phyloP scores from a whole-genome alignment of 2,797 vertebrate genomes.

The Parotocinclus haroldoi region DNA sequence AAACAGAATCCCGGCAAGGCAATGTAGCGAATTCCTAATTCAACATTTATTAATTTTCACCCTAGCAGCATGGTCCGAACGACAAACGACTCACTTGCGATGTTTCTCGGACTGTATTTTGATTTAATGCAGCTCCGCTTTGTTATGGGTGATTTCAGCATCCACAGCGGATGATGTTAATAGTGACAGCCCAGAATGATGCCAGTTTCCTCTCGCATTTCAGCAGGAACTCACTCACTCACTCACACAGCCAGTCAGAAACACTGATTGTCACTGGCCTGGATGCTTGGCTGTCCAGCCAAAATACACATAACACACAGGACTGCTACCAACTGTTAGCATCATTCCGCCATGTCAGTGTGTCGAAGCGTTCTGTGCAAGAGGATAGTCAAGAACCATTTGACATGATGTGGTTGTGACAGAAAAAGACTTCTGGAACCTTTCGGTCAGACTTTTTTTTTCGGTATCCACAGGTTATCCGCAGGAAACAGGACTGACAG shows the following conservation, averaged over 20 bases:
- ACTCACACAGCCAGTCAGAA: not conserved
- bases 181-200: not conserved
- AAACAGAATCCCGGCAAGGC: too few species aligned
- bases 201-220: not conserved
- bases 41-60: too few species aligned
- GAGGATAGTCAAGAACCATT: not conserved
- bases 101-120: too few species aligned
- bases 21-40: too few species aligned
- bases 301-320: not conserved
- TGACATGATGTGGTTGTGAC: constrained; percentile 11
- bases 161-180: not conserved
- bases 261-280: not conserved
- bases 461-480: not conserved
- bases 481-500: constrained; percentile 4
- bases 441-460: constrained; percentile 18
- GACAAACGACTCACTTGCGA: too few species aligned
- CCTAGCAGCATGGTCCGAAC: too few species aligned
- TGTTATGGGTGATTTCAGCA: too few species aligned
- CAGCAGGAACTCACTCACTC: not conserved
- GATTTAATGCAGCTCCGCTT: too few species aligned
- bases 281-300: not conserved
- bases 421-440: constrained; percentile 19
- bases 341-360: not conserved
- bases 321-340: not conserved
- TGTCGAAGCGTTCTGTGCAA: not conserved